Conservation (phyloP, 2,797 vertebrate species). For the Pseudomugil gertrudae region DNA sequence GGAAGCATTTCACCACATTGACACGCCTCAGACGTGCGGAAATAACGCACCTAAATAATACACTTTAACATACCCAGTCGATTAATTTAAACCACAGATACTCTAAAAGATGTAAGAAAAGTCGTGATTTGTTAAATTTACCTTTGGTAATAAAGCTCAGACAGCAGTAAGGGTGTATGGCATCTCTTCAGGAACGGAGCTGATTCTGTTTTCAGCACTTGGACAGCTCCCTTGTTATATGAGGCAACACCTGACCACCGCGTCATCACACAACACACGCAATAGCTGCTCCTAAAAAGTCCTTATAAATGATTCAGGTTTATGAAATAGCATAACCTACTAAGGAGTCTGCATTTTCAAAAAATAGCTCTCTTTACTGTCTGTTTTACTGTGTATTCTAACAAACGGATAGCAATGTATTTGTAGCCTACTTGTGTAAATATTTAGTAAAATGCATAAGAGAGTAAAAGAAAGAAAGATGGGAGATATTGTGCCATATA, state of each 20-base stretch:
- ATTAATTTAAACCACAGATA: neutral
- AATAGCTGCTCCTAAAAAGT: conserved; percentile 63
- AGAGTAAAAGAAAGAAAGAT: neutral
- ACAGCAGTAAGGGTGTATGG: conserved; percentile 70
- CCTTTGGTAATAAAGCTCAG: conserved; percentile 80
- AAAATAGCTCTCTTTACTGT: conserved; percentile 57
- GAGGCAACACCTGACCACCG: conserved; percentile 80
- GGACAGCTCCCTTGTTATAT: conserved; percentile 84
- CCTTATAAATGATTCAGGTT: conserved; percentile 76
- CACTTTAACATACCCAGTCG: neutral
- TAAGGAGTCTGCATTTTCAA: conserved; percentile 49
- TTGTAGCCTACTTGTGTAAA: neutral
- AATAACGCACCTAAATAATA: neutral
- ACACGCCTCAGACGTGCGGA: neutral
- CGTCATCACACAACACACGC: conserved; percentile 81
- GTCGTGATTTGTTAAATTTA: conserved; percentile 57
- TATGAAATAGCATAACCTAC: conserved; percentile 64
- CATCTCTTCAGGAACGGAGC: conserved; percentile 74
- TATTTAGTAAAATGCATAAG: no score
- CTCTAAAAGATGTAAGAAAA: neutral
- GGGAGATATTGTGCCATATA: no score
- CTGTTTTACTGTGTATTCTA: conserved; percentile 27
- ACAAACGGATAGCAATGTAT: conserved; percentile 10
- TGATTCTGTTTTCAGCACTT: conserved; percentile 81
- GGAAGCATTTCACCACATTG: neutral